These are phyloP conservation scores for Sebastes taczanowskii DNA, from an alignment of 2,797 vertebrate species.

Conservation along the genomic window DNA sequence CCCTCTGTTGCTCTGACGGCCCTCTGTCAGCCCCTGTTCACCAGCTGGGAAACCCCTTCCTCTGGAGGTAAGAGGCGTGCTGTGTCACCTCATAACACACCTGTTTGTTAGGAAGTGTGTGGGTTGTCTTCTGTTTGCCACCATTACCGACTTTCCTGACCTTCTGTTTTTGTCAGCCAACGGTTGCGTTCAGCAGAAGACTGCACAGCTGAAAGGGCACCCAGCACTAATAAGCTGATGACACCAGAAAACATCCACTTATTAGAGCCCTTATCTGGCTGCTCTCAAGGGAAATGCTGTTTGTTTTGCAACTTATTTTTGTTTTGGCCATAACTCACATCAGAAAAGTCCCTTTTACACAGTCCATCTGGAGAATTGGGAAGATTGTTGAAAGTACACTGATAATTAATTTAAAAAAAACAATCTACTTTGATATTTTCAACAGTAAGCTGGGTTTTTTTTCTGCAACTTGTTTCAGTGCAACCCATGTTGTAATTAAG, in stretches of 20 bases:
- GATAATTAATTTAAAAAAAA: not conserved
- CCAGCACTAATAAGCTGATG: not conserved
- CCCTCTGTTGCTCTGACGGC: slow-evolving; percentile 84
- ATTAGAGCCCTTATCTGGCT: not conserved
- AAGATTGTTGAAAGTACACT: not conserved
- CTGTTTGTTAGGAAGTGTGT: not conserved
- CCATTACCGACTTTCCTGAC: not conserved
- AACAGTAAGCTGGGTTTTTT: not conserved
- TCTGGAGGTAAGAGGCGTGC: slow-evolving; percentile 91
- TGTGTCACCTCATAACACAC: not conserved
- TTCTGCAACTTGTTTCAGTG: no score
- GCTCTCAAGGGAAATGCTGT: not conserved
- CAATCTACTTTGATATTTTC: not conserved
- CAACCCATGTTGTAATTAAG: not conserved
- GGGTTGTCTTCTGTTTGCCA: not conserved
- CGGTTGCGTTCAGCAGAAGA: not conserved
- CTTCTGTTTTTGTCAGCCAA: not conserved
- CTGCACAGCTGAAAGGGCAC: not conserved
- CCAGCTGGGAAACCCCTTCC: slow-evolving; percentile 87
- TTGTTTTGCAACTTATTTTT: not conserved
- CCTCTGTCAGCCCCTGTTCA: slow-evolving; percentile 86
- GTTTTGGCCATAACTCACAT: not conserved
- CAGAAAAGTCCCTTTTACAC: not conserved
- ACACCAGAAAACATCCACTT: not conserved
- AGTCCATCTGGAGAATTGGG: not conserved